Percentiles rank a stretch among this genome's conserved stretches.
These are phyloP conservation scores for Cynoglossus semilaevis DNA, from an alignment of 2,113 vertebrate species.

Conservation along the genomic window DNA sequence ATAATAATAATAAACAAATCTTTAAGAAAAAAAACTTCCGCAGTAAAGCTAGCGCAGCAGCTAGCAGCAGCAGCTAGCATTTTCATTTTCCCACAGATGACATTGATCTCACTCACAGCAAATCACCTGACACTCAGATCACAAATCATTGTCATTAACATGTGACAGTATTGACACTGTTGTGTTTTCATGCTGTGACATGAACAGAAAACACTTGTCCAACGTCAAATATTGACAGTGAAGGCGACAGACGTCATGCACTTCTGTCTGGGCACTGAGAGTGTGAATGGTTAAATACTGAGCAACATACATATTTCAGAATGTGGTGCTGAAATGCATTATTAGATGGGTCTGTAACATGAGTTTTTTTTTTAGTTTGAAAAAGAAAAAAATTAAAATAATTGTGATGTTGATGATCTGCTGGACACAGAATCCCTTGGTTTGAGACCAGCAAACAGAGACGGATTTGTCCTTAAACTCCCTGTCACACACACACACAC, in stretches of 20 bases:
- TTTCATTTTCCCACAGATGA: too few relatives aligned
- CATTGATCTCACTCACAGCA: too few relatives aligned
- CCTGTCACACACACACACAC: not conserved
- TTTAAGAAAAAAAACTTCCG: too few relatives aligned
- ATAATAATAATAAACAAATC: too few relatives aligned
- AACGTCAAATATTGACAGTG: slow-evolving; percentile 19
- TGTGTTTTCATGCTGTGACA: too few relatives aligned
- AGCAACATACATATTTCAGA: slow-evolving; percentile 57
- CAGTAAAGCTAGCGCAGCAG: too few relatives aligned
- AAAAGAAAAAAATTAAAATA: slow-evolving; percentile 6
- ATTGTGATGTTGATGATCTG: not conserved
- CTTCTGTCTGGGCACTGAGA: slow-evolving; percentile 40
- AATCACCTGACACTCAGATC: too few relatives aligned
- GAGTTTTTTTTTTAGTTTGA: slow-evolving; percentile 54
- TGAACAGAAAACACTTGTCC: not conserved
- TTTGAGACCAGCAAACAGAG: slow-evolving; percentile 22
- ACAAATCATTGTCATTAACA: too few relatives aligned
- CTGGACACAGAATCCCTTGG: slow-evolving; percentile 11
- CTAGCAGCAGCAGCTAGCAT: too few relatives aligned
- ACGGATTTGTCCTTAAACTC: slow-evolving; percentile 15
- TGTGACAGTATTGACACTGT: too few relatives aligned
- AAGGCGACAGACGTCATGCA: slow-evolving; percentile 61
- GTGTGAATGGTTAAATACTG: slow-evolving; percentile 26
- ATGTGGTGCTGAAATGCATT: slow-evolving; percentile 71
- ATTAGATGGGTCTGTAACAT: slow-evolving; percentile 76